Conservation (phyloP, 2,888 invertebrate genomes). For the Pteria penguin region DNA sequence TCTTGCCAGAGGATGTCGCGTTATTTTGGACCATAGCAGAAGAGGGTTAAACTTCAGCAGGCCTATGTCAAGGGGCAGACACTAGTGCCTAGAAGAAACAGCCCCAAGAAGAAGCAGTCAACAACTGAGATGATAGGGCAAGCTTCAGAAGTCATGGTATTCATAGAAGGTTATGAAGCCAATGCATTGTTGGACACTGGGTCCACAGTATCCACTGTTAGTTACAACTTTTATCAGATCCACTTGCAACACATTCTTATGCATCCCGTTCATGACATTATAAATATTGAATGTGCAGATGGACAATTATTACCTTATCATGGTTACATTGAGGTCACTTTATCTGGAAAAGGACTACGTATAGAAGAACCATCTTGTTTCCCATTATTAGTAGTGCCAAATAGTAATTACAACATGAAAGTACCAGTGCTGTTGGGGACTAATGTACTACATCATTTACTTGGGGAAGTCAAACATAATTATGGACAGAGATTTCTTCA, state of each 20-base stretch:
- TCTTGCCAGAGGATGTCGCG: background rate
- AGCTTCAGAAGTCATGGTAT: slow-evolving; percentile 9
- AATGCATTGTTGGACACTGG: slow-evolving; percentile 34
- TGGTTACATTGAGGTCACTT: slow-evolving; percentile 28
- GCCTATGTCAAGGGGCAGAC: no score
- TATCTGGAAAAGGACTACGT: background rate
- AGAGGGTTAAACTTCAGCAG: background rate
- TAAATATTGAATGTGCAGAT: slow-evolving; percentile 38
- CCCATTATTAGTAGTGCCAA: slow-evolving; percentile 13
- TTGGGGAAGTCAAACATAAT: slow-evolving; percentile 23
- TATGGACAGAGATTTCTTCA: slow-evolving; percentile 20
- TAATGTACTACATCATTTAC: slow-evolving; percentile 23
- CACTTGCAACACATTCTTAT: slow-evolving; percentile 19
- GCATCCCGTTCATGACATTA: slow-evolving; percentile 3
- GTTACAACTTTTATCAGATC: slow-evolving; percentile 25
- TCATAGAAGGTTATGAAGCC: slow-evolving; percentile 1
- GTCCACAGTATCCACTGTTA: no score
- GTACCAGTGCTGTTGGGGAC: no score
- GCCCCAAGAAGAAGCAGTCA: no score
- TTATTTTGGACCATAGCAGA: background rate
- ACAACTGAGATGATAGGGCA: slow-evolving; percentile 18
- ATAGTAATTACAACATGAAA: slow-evolving; percentile 14
- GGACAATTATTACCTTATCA: slow-evolving; percentile 28
- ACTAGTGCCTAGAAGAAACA: no score
- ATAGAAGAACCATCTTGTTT: background rate